These are phyloP conservation scores for Euplagia quadripunctaria DNA, from an alignment of 2,888 invertebrate genomes.

Conservation along the genomic window DNA sequence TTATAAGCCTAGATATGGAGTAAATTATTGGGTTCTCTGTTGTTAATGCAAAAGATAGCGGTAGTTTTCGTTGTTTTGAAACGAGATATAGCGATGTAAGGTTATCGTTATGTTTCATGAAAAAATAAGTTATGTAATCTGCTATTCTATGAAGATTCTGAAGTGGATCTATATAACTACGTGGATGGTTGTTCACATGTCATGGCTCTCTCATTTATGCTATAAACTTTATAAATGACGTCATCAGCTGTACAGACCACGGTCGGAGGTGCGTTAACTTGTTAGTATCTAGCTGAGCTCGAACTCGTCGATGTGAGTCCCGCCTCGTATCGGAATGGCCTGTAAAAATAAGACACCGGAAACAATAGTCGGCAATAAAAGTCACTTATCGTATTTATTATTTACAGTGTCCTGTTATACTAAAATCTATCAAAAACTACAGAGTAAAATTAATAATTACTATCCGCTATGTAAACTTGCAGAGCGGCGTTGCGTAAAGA, in stretches of 20 bases:
- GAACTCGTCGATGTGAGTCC: too few relatives aligned
- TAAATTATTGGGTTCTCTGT: constrained; percentile 7
- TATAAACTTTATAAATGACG: background rate
- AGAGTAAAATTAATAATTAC: too few relatives aligned
- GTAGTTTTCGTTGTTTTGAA: background rate
- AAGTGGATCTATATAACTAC: background rate
- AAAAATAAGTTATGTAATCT: background rate
- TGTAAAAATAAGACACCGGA: background rate
- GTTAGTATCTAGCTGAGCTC: too few relatives aligned
- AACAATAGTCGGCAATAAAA: background rate
- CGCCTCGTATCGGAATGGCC: too few relatives aligned
- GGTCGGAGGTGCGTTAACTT: too few relatives aligned
- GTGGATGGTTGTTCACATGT: background rate
- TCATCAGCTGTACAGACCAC: background rate
- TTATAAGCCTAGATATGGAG: constrained; percentile 23
- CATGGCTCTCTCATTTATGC: background rate
- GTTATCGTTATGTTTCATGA: too few relatives aligned
- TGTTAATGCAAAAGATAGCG: background rate
- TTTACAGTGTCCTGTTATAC: too few relatives aligned
- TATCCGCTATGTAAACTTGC: too few relatives aligned
- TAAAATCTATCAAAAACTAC: too few relatives aligned
- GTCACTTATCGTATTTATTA: too few relatives aligned
- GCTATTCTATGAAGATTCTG: background rate
- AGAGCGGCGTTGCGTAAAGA: too few relatives aligned
- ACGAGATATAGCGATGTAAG: background rate